Percentiles rank a stretch among this genome's conserved stretches.
These are phyloP conservation scores for Tetranychus urticae DNA, from an alignment of 1,140 invertebrate species.

Conservation along the genomic window DNA sequence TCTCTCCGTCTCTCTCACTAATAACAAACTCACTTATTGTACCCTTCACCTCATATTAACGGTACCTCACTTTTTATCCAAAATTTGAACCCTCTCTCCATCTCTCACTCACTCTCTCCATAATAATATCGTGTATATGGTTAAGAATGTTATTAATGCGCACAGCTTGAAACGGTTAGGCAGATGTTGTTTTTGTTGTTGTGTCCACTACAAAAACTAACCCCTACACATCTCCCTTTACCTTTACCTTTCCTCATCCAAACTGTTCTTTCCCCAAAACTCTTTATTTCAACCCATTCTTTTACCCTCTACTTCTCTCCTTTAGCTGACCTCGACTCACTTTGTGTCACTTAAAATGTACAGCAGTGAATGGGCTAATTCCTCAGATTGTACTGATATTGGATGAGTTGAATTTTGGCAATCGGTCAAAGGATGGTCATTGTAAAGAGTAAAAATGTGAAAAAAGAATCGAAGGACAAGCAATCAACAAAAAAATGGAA, in stretches of 20 bases:
- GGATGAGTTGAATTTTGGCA: no score
- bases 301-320: not conserved
- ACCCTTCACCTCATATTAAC: not conserved
- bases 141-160: not conserved
- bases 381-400: no score
- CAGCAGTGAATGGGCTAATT: no score
- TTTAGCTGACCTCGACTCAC: not conserved
- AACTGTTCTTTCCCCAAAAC: not conserved
- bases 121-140: not conserved
- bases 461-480: no score
- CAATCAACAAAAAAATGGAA: no score
- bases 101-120: not conserved
- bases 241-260: not conserved
- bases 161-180: not conserved
- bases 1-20: no score
- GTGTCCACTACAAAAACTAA: not conserved
- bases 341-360: not conserved
- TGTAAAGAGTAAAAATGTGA: no score
- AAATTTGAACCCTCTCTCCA: not conserved
- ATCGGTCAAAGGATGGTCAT: no score
- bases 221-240: not conserved
- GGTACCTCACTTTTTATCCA: not conserved
- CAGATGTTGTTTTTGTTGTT: not conserved
- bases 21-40: no score
- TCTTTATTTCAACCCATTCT: not conserved